Base-by-base conservation (phyloP, 2,113 vertebrate species). In the Tachysurus fulvidraco region DNA sequence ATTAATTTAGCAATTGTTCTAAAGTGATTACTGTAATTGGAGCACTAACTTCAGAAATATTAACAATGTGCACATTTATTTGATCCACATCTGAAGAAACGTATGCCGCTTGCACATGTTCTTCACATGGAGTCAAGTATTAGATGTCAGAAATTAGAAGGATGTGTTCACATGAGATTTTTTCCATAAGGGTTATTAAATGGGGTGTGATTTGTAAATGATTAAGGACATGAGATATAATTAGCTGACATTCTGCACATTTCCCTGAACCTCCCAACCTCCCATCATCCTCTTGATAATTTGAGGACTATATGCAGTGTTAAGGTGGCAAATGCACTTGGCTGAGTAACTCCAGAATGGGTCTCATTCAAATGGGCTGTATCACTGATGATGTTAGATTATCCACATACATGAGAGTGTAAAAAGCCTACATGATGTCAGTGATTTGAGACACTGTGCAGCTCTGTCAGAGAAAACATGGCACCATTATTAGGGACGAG, bases 401-500 rank as follows among this genome's bases (percentile, higher is more conserved):
- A 59, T 46, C 28, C 21, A 25, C 23, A 64, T 36, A 64, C 71
- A 85, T 77, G 36, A 64, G 36, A 60, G 69, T 84, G 83, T 84
- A 73, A 84, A 73, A 87, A 65, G 73, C 25, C 13, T 25, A 46
- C 28, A 62, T 16, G 28, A 83, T 28, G 44, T 69, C 64, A 69
- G 82, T 41, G 14, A 55, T 71, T 83, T 25, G 28, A 71, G 12
- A 25, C 12, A 30, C 5, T 12, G 11, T 36, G 64, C 50, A 73
- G 52, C 25, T 23, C n/a, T 81, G 52, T 76, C 78, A 82, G 30
- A 79, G 50, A 36, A 88, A 30, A 83, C 44, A 86, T 80, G 79
- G 83, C 87, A 83, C 74, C 78, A 59, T 55, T 78, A 83, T 44
- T 65, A 28, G 60, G 71, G 76, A 54, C 64, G 67, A 79, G 82